Evolutionary conservation across 1,140 invertebrate species (phyloP), one percentile per base, ranked within the genome.

Genomic region (Ectropis grisescens): DNA sequence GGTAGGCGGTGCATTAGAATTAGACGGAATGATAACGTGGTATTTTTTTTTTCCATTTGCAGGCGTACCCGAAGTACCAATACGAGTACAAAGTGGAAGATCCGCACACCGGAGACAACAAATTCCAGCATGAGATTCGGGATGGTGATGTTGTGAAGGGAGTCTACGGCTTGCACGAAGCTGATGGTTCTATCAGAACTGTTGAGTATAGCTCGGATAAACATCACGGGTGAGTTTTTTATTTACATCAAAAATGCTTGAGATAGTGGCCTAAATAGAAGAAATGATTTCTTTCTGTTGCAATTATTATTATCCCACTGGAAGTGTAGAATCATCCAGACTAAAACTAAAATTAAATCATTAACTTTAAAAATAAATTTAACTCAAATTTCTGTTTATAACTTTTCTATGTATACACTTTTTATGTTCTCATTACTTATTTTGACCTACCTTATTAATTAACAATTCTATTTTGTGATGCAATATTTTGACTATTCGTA

Each of bases 11-110:
- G 39, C 35, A 39, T 47, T 38, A 15, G 33, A 46, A 46, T 14
- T 29, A 28, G 24, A 12, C 26, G 14, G 11, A 57, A 58, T 58
- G 40, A n/a, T n/a, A n/a, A n/a, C n/a, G n/a, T n/a, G n/a, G 48
- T 41, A 47, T 50, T 36, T 7, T 7, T 25, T 4, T 39, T 30
- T 47, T 41, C 16, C 13, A 29, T 52, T 81, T 82, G 33, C 34
- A 85, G 82, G 75, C 85, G 3, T 82, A 86, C 58, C 86, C 86
- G 3, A 85, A 87, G 47, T 88, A 87, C 48, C 83, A 84, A 31
- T 87, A 86, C 29, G 83, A 85, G 53, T 88, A 88, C 57, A 85
- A 84, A 59, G 84, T 88, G 4, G 82, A 86, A 40, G 86, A 88
- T 48, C 82, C 83, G 11, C 68, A 85, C 40, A 88, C 83, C 41